Conservation (phyloP, 2,113 vertebrate species). For the Sinocyclocheilus maitianheensis region DNA sequence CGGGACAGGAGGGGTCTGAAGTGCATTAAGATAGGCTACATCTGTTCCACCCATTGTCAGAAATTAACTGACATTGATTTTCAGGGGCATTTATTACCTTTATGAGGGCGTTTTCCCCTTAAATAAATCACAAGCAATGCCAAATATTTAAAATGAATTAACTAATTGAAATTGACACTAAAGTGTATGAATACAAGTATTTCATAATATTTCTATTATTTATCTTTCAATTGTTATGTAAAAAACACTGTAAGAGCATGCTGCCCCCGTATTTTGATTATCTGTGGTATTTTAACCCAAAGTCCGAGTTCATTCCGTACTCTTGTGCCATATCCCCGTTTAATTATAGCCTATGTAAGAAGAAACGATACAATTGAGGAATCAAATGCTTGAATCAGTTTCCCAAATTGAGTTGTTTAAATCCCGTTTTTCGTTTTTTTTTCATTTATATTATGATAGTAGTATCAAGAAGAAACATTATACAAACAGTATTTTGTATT, state of each 20-base stretch:
- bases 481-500: background rate
- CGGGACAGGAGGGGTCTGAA: background rate
- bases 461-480: background rate
- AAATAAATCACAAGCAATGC: background rate
- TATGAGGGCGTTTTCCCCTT: background rate
- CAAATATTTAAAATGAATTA: background rate
- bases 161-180: background rate
- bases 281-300: background rate
- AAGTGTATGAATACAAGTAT: background rate
- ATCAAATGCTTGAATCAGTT: background rate
- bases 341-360: background rate
- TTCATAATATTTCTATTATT: background rate
- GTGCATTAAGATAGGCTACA: conserved; percentile 5
- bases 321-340: background rate
- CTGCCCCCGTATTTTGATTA: background rate
- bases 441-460: background rate
- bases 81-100: background rate
- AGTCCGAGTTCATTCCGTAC: background rate
- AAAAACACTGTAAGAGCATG: background rate
- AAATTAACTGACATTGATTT: background rate
- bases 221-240: background rate
- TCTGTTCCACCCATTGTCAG: background rate
- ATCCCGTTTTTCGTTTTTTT: background rate
- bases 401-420: background rate
- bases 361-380: background rate